Base-by-base conservation (phyloP, 2,888 invertebrate species). In the Leuctra nigra region DNA sequence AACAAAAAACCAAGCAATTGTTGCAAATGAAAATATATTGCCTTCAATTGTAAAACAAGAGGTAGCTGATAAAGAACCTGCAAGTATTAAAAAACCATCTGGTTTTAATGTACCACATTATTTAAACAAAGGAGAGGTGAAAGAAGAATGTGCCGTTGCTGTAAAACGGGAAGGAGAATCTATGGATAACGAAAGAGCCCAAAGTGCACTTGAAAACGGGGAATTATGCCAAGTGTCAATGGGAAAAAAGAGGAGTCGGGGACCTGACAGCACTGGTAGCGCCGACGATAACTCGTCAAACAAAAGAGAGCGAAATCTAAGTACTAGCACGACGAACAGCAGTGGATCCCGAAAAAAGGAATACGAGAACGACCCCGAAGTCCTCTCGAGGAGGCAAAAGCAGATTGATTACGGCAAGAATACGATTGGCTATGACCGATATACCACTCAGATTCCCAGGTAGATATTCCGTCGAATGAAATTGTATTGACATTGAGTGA, bases 371-470 rank as follows among this genome's bases (percentile, higher is more conserved):
- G 89, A 95, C 73, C 78, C 83, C 14, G 74, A 67, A 2, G 71
- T 87, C 22, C 72, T 96, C 58, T 74, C 78, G 38, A 80, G 95
- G 61, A 78, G 95, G 41, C 92, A 94, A 68, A 95, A 95, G 72
- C 93, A 94, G 73, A 88, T 96, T 66, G 92, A 94, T 71, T 96
- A 91, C 75, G 96, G 96, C 11, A 95, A 94, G 73, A 93, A 92
- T 68, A 95, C 95, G 24, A 73, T 85, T 62, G 91, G 90, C 38
- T 95, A 95, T 70, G 83, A 86, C 63, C 82, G 83, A 71, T 95
- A 91, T 64, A 67, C 76, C 9, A 74, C 77, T 63, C 65, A 74
- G 64, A 80, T 93, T 41, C 86, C 89, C 38, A 79, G 77, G 88
- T 91, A 76, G 29, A 29, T 29, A 29, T 29, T 6, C 29, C 6